Conservation (phyloP, 2,797 vertebrate species). For the Allobates femoralis region DNA sequence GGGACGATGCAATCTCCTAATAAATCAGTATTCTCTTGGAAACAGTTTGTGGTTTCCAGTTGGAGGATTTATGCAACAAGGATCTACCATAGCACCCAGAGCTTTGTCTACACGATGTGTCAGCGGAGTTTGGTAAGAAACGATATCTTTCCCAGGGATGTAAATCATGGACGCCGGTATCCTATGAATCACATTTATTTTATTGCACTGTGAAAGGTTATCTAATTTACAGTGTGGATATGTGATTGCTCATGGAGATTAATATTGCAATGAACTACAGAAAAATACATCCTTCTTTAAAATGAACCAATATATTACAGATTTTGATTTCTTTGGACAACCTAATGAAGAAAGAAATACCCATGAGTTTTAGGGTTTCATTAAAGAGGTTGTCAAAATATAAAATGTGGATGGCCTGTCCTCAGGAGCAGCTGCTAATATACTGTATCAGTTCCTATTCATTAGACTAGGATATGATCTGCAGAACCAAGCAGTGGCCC, state of each 20-base stretch:
- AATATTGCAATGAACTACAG: too few relatives aligned
- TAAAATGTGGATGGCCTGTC: too few relatives aligned
- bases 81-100: conserved; percentile 94
- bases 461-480: too few relatives aligned
- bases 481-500: too few relatives aligned
- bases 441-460: too few relatives aligned
- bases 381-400: too few relatives aligned
- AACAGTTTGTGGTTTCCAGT: conserved; percentile 99
- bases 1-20: conserved; percentile 91
- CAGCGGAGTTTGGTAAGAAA: conserved; percentile 95
- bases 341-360: too few relatives aligned
- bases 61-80: conserved; percentile 99
- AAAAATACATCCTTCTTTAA: too few relatives aligned
- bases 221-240: not conserved
- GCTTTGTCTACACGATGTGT: conserved; percentile 96
- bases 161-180: not conserved
- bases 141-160: not conserved
- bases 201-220: not conserved
- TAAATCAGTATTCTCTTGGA: conserved; percentile 97
- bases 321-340: too few relatives aligned
- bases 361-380: too few relatives aligned
- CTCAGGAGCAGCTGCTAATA: too few relatives aligned
- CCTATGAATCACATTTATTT: not conserved
- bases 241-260: not conserved
- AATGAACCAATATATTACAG: too few relatives aligned